phyloP scores from a whole-genome alignment of 2,113 vertebrate species.

The Pundamilia nyererei region DNA sequence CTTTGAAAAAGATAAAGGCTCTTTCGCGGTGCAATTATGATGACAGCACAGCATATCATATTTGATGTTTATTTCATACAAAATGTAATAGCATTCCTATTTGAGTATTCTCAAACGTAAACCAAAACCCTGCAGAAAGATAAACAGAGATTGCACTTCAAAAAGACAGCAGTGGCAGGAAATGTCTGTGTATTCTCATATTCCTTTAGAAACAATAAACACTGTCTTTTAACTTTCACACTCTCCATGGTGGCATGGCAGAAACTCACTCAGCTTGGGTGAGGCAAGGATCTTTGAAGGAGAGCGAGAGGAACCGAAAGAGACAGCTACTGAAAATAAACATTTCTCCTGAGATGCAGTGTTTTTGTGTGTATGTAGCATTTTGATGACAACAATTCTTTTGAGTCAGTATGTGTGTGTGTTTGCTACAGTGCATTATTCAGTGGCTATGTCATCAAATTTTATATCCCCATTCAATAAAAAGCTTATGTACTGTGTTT shows the following conservation, averaged over 20 bases:
- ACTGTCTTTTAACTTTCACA: conserved; percentile 58
- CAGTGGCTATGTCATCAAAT: conserved; percentile 15
- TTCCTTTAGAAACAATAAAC: conserved; percentile 67
- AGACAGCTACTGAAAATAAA: conserved; percentile 61
- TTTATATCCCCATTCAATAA: neutral
- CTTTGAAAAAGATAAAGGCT: conserved; percentile 19
- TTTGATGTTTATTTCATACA: conserved; percentile 37
- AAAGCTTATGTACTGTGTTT: neutral
- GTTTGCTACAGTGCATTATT: conserved; percentile 1
- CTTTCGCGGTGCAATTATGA: conserved; percentile 10
- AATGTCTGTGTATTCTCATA: conserved; percentile 42
- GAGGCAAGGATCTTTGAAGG: conserved; percentile 54
- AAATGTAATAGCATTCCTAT: conserved; percentile 27
- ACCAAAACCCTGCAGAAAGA: conserved; percentile 49
- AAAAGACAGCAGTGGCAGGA: conserved; percentile 45
- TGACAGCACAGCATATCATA: neutral
- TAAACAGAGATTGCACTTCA: conserved; percentile 59
- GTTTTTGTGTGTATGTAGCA: conserved; percentile 42
- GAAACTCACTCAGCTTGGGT: conserved; percentile 26
- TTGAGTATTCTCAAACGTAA: conserved; percentile 49
- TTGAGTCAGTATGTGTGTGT: neutral
- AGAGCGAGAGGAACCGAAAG: conserved; percentile 39
- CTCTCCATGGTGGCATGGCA: conserved; percentile 43
- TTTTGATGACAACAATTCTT: conserved; percentile 46
- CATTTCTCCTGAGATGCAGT: conserved; percentile 49